phyloP scores from a whole-genome alignment of 2,888 invertebrate species.

The Tachina grossa region DNA sequence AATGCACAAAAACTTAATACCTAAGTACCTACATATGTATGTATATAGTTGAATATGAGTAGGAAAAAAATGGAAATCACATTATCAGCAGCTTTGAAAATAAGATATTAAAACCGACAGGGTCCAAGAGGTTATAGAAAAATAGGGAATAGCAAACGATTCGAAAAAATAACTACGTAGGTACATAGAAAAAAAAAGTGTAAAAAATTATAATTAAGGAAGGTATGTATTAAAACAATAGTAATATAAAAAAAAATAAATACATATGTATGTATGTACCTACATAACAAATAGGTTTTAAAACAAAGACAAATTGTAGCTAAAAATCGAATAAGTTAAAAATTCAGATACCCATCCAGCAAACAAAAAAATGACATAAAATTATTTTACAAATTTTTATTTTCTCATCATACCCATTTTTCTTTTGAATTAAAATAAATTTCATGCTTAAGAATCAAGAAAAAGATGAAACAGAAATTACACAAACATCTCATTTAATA shows the following conservation, averaged over 20 bases:
- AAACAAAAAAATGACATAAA: slow-evolving; percentile 22
- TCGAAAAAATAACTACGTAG: not conserved
- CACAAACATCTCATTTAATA: slow-evolving; percentile 13
- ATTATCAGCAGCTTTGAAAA: slow-evolving; percentile 34
- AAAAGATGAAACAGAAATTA: slow-evolving; percentile 15
- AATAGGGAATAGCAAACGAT: slow-evolving; percentile 30
- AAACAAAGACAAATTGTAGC: not conserved
- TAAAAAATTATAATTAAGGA: slow-evolving; percentile 1
- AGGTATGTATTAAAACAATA: not conserved
- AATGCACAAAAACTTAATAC: not conserved
- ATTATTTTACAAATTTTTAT: slow-evolving; percentile 23
- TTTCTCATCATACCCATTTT: slow-evolving; percentile 10
- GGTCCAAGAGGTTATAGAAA: slow-evolving; percentile 42
- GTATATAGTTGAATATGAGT: no score
- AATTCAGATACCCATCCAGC: slow-evolving; percentile 10
- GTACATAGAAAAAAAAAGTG: slow-evolving; percentile 9
- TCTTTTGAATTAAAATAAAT: slow-evolving; percentile 14
- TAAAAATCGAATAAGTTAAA: slow-evolving; percentile 12
- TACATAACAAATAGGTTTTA: not conserved
- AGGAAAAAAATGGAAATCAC: slow-evolving; percentile 13
- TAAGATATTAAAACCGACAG: slow-evolving; percentile 58
- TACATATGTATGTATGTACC: not conserved
- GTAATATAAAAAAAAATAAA: not conserved
- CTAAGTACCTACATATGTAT: not conserved
- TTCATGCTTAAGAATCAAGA: not conserved